Conservation (phyloP, 2,888 invertebrate species). For the Leptinotarsa juncta region DNA sequence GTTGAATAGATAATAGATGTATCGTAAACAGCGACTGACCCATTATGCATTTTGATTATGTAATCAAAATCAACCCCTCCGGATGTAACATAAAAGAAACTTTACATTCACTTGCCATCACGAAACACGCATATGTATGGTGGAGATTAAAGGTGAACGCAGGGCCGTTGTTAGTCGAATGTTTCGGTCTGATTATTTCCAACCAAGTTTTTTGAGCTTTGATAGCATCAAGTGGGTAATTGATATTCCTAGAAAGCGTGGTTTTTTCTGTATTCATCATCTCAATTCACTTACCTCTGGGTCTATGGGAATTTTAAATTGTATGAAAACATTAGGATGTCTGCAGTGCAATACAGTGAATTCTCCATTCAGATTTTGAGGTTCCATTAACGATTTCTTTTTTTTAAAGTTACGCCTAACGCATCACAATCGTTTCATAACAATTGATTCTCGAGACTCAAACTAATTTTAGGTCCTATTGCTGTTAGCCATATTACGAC, state of each 20-base stretch:
- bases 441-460: no score
- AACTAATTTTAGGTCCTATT: no score
- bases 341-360: no score
- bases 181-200: conserved; percentile 10
- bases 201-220: neutral
- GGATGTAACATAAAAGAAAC: conserved; percentile 29
- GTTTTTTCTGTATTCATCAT: neutral
- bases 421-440: no score
- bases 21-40: conserved; percentile 13
- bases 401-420: no score
- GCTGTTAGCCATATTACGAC: no score
- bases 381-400: no score
- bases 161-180: conserved; percentile 3
- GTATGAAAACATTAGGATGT: no score
- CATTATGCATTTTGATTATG: conserved; percentile 25
- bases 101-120: conserved; percentile 20
- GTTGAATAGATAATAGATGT: conserved; percentile 19
- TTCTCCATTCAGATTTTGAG: no score
- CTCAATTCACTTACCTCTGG: no score
- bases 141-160: conserved; percentile 12
- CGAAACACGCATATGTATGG: conserved; percentile 21
- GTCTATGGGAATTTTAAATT: no score
- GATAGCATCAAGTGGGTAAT: neutral
- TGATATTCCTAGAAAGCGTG: neutral
- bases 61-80: conserved; percentile 27